These are phyloP conservation scores for Plectropomus leopardus DNA, from an alignment of 2,113 vertebrate species.

Conservation along the genomic window DNA sequence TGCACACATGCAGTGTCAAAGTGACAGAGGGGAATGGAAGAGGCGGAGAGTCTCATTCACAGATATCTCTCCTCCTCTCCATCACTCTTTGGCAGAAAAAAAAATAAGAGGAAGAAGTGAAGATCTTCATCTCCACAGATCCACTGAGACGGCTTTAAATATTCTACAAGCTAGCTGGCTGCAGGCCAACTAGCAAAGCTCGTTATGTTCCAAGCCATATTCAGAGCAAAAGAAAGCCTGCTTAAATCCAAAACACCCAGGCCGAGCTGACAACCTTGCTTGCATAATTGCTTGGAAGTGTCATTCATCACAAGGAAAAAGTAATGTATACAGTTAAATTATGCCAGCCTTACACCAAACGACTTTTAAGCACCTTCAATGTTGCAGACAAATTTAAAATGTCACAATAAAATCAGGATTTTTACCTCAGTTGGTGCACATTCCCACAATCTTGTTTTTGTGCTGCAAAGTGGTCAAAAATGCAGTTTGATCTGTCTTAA, in stretches of 20 bases:
- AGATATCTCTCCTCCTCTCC: constrained; percentile 7
- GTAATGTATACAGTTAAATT: neutral
- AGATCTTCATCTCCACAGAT: constrained; percentile 13
- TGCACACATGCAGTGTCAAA: constrained; percentile 17
- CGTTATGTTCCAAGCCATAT: neutral
- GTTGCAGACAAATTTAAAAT: too few species aligned
- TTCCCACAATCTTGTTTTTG: too few species aligned
- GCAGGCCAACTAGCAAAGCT: constrained; percentile 9
- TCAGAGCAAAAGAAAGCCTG: neutral
- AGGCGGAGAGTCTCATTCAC: constrained; percentile 16
- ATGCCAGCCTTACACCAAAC: too few species aligned
- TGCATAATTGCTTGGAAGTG: constrained; percentile 14
- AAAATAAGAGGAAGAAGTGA: constrained; percentile 7
- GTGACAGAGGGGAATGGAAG: constrained; percentile 8
- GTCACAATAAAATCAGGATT: too few species aligned
- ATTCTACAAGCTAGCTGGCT: constrained; percentile 21
- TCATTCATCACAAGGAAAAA: constrained; percentile 25
- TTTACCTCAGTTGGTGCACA: too few species aligned
- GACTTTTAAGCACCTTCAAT: too few species aligned
- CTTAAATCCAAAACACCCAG: constrained; percentile 31
- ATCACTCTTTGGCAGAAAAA: constrained; percentile 34
- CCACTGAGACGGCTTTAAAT: constrained; percentile 25
- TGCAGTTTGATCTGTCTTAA: too few species aligned
- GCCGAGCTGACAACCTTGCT: constrained; percentile 11
- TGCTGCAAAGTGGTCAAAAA: too few species aligned